Conservation (phyloP, 2,797 vertebrate genomes). For the Tiaroga cobitis region DNA sequence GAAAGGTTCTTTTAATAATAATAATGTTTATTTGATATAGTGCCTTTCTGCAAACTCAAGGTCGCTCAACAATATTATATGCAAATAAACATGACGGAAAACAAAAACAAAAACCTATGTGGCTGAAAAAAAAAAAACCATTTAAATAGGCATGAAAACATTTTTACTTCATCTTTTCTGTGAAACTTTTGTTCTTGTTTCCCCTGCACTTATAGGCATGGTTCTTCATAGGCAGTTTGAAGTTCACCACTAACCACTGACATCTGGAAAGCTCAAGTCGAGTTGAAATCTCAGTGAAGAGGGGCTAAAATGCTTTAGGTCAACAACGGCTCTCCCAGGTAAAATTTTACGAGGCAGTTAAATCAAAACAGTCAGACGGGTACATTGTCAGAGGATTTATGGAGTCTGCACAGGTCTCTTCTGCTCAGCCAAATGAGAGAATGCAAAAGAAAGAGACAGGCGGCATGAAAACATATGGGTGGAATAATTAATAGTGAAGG, state of each 20-base stretch:
- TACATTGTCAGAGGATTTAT: conserved; percentile 53
- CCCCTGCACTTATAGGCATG: neutral
- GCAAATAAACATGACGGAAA: neutral
- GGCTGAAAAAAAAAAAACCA: neutral
- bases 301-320: neutral
- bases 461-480: conserved; percentile 37
- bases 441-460: conserved; percentile 24
- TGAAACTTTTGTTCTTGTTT: neutral
- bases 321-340: conserved; percentile 22
- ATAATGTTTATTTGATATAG: too few species aligned
- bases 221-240: conserved; percentile 43
- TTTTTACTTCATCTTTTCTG: neutral
- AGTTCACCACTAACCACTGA: conserved; percentile 59
- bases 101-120: too few species aligned
- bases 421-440: conserved; percentile 38
- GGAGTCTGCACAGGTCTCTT: conserved; percentile 28
- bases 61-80: too few species aligned
- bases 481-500: conserved; percentile 25
- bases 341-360: conserved; percentile 51
- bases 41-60: too few species aligned
- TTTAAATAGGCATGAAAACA: neutral
- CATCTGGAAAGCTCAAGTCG: conserved; percentile 61
- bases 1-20: too few species aligned
- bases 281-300: conserved; percentile 47
- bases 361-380: conserved; percentile 47